Conservation (phyloP, 2,797 vertebrate species). For the Macropodus opercularis region DNA sequence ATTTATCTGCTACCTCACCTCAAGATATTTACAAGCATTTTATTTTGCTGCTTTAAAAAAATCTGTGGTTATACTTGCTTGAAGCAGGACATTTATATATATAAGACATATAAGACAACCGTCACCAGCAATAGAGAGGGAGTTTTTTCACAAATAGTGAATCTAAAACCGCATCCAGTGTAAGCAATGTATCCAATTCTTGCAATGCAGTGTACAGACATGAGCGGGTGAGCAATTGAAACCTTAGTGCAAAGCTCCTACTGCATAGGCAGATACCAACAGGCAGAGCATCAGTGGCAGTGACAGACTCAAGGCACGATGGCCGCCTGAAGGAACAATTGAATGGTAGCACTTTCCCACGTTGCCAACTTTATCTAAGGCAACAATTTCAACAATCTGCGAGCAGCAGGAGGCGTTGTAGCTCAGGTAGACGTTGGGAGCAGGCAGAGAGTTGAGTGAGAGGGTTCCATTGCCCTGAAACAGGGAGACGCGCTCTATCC, state of each 20-base stretch:
- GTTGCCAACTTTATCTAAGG: slow-evolving; percentile 76
- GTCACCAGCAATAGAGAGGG: background rate
- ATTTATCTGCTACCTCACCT: too few species aligned
- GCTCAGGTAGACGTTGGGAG: slow-evolving; percentile 22
- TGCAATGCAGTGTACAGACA: background rate
- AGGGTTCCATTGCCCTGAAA: slow-evolving; percentile 66
- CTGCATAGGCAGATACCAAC: slow-evolving; percentile 41
- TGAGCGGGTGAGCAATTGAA: background rate
- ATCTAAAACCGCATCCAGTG: background rate
- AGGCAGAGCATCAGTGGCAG: slow-evolving; percentile 67
- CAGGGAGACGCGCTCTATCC: slow-evolving; percentile 60
- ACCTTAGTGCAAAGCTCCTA: slow-evolving; percentile 19
- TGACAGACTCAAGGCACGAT: slow-evolving; percentile 43
- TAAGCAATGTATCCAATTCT: background rate
- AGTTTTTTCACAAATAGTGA: background rate
- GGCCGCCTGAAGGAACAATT: slow-evolving; percentile 46
- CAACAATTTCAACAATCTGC: slow-evolving; percentile 66
- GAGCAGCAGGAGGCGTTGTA: slow-evolving; percentile 80
- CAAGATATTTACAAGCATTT: too few species aligned
- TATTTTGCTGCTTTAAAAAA: background rate
- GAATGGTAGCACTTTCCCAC: slow-evolving; percentile 76
- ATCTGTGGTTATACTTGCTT: background rate
- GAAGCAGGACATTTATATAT: background rate
- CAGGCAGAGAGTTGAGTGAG: slow-evolving; percentile 1
- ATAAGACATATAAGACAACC: background rate